Percentiles rank a stretch among this genome's conserved stretches.
These are phyloP conservation scores for Siphamia tubifer DNA, from an alignment of 2,113 vertebrate species.

Conservation along the genomic window DNA sequence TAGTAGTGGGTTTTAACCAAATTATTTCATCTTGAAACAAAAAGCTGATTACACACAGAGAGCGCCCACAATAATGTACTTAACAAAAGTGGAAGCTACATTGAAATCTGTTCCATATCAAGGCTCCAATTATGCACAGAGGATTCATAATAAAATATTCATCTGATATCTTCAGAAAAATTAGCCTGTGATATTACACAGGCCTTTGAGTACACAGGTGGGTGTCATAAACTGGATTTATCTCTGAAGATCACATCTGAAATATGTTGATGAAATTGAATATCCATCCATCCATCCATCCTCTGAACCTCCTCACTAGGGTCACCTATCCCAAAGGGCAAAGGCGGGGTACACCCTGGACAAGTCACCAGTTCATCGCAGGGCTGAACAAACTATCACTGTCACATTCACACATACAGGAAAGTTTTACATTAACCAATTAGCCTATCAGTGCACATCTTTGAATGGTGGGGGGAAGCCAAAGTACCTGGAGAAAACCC, in stretches of 20 bases:
- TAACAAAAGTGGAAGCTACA: not conserved
- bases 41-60: not conserved
- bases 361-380: too few species aligned
- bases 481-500: too few species aligned
- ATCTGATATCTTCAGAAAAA: not conserved
- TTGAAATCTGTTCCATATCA: not conserved
- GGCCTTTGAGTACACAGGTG: not conserved
- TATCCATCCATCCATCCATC: too few species aligned
- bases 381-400: too few species aligned
- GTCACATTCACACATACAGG: too few species aligned
- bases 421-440: too few species aligned
- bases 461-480: too few species aligned
- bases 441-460: too few species aligned
- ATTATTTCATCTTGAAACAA: conserved; percentile 13
- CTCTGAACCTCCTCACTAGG: too few species aligned
- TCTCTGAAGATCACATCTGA: not conserved
- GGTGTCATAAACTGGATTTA: not conserved
- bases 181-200: not conserved
- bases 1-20: conserved; percentile 9
- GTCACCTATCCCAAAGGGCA: too few species aligned
- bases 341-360: too few species aligned
- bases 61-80: conserved; percentile 13
- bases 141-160: not conserved
- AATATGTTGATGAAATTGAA: not conserved
- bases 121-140: conserved; percentile 1